Conservation (phyloP, 2,888 invertebrate species). For the Chrysina gloriosa region DNA sequence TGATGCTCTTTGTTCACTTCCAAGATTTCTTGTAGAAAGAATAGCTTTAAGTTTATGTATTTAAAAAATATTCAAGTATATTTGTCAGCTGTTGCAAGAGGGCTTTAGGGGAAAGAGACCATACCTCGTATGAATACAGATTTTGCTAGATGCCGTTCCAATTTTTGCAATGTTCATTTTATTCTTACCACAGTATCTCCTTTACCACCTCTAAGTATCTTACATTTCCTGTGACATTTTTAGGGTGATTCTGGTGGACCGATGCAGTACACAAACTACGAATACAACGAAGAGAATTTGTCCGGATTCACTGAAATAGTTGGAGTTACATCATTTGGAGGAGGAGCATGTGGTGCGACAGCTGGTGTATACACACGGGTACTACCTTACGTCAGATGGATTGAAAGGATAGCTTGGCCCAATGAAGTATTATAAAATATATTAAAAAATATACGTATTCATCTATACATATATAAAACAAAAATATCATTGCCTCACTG, state of each 20-base stretch:
- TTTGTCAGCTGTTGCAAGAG: too few relatives aligned
- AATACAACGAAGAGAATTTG: background rate
- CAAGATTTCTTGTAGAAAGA: too few relatives aligned
- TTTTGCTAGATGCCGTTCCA: background rate
- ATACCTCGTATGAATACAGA: too few relatives aligned
- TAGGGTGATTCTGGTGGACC: slow-evolving; percentile 72
- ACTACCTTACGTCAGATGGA: slow-evolving; percentile 6
- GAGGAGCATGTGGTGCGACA: slow-evolving; percentile 15
- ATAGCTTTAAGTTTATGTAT: too few relatives aligned
- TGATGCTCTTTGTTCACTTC: too few relatives aligned
- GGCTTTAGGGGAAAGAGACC: too few relatives aligned
- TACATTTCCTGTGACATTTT: background rate
- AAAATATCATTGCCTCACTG: too few relatives aligned
- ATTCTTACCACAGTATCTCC: background rate
- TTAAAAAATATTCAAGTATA: too few relatives aligned
- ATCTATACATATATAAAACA: too few relatives aligned
- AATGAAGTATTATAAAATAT: background rate
- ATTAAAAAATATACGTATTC: background rate
- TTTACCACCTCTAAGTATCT: background rate
- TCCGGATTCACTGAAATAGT: background rate
- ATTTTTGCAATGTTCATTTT: background rate
- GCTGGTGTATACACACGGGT: slow-evolving; percentile 16
- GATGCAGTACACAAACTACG: background rate
- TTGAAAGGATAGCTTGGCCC: slow-evolving; percentile 13
- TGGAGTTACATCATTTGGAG: slow-evolving; percentile 3